Base-by-base conservation (phyloP, 2,797 vertebrate species). In the Microchirus variegatus region DNA sequence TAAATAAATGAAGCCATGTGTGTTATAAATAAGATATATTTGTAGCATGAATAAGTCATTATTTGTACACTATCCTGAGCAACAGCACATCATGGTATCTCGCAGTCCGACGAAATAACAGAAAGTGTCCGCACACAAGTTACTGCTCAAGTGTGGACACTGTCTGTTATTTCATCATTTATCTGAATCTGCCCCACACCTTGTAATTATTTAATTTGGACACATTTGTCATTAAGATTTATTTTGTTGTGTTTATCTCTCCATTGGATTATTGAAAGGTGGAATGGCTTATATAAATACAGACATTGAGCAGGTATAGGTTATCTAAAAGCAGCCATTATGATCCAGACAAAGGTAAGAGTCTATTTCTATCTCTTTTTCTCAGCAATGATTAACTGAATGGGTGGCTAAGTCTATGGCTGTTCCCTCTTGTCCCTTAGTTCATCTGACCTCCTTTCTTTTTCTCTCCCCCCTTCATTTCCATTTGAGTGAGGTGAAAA, bases 401-500 rank as follows among this genome's bases (percentile, higher is more conserved):
- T 58, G 64, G 77, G 73, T 42, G 67, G 63, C 54, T 62, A 58
- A 66, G 59, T 68, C 49, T 47, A 22, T 4, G 17, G 67, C 51
- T 69, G 73, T 61, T 68, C 38, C 51, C 57, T 52, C 14, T 51
- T 19, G 9, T 82, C 73, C 69, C 63, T 59, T 38, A 37, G 74
- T 70, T 67, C 60, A 10, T 86, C 70, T 85, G 84, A 78, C 85
- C 86, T 89, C 73, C 45, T 89, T 89, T 77, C 47, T 45, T 18
- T 38, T 31, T 44, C 16, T 74, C 55, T 71, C 81, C 86, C 83
- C 77, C 66, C 67, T 86, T 85, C 63, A 80, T 86, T 87, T 82
- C 75, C 68, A 81, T 84, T 87, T 18, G 16, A 22, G 76, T 54
- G 88, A 87, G 79, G 78, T 87, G 84, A 92, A 92, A 90, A 89